These are phyloP conservation scores for Campylorhamphus procurvoides DNA, from an alignment of 2,113 vertebrate genomes.

Conservation along the genomic window DNA sequence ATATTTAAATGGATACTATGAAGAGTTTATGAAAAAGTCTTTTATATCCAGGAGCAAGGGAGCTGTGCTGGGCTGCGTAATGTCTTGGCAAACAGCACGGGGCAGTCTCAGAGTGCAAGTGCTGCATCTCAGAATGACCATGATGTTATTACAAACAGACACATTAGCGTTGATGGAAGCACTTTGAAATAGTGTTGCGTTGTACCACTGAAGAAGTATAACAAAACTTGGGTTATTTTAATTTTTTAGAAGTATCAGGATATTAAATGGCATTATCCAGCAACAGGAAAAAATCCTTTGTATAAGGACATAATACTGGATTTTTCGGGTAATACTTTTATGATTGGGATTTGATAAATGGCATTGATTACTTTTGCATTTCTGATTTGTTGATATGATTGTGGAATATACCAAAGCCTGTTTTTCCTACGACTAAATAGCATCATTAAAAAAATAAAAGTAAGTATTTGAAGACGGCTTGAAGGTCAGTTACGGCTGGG, in stretches of 20 bases:
- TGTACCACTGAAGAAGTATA: background rate
- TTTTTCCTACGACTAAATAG: background rate
- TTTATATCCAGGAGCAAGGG: background rate
- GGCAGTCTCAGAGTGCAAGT: background rate
- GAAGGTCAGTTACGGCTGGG: background rate
- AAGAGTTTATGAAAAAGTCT: background rate
- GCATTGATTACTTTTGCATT: background rate
- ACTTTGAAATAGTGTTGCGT: background rate
- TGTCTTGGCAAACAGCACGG: background rate
- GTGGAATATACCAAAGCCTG: background rate
- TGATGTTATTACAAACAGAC: background rate
- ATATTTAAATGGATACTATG: background rate
- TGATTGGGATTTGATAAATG: background rate
- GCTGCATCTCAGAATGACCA: background rate
- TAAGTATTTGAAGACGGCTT: background rate
- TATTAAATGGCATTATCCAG: background rate
- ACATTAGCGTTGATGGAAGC: background rate
- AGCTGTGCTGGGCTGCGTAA: background rate
- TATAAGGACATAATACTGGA: background rate
- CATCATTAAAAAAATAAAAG: background rate
- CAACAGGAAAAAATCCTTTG: background rate
- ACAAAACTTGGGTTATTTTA: background rate
- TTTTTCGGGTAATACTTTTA: background rate
- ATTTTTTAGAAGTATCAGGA: background rate
- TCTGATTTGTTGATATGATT: background rate